These are phyloP conservation scores for Donacobius atricapilla DNA, from an alignment of 2,113 vertebrate species.

Conservation along the genomic window DNA sequence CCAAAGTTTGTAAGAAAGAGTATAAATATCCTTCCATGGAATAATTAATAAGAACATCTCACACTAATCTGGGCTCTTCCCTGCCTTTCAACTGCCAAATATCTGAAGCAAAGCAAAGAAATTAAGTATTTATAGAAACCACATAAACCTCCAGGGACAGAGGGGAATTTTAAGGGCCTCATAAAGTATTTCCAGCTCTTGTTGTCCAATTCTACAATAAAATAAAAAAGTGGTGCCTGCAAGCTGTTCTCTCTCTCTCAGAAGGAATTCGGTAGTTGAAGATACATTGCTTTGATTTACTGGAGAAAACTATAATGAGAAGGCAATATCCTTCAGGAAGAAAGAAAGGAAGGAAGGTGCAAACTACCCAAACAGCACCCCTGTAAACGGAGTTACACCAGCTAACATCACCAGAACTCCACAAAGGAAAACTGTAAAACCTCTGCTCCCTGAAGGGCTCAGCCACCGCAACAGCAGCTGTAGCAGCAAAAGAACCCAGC, in stretches of 20 bases:
- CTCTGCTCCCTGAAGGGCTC: background rate
- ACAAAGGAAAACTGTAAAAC: background rate
- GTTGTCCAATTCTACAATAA: background rate
- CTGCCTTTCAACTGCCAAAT: background rate
- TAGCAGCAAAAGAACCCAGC: background rate
- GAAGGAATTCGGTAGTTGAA: background rate
- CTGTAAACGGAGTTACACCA: background rate
- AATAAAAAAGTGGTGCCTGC: background rate
- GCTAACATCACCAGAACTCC: background rate
- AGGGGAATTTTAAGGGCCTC: background rate
- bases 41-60: constrained; percentile 31
- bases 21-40: constrained; percentile 28
- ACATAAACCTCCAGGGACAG: background rate
- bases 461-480: background rate
- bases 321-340: background rate
- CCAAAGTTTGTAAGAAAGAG: background rate
- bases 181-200: background rate
- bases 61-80: constrained; percentile 21
- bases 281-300: background rate
- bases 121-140: constrained; percentile 39
- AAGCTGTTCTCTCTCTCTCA: background rate
- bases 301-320: background rate
- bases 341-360: background rate
- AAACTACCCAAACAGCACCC: background rate
- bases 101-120: constrained; percentile 13